phyloP scores from a whole-genome alignment of 2,113 vertebrate species.

The Vulpes vulpes region DNA sequence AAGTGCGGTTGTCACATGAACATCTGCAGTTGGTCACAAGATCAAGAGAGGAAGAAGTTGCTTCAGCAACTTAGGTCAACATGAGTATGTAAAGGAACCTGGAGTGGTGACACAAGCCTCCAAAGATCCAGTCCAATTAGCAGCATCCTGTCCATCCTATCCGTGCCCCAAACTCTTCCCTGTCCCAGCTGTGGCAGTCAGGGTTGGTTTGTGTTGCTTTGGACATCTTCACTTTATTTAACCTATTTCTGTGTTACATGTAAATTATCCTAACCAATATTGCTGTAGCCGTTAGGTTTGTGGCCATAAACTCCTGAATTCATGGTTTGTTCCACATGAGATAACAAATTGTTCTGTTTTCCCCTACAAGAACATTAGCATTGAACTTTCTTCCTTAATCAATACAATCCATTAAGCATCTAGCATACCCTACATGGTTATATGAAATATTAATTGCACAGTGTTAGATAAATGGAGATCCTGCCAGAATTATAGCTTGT shows the following conservation, averaged over 20 bases:
- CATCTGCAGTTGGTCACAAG: not conserved
- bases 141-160: not conserved
- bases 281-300: not conserved
- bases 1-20: not conserved
- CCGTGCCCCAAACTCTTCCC: not conserved
- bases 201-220: not conserved
- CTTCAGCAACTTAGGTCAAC: not conserved
- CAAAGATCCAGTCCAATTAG: not conserved
- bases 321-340: slow-evolving; percentile 25
- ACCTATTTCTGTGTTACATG: not conserved
- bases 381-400: slow-evolving; percentile 85
- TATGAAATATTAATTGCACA: slow-evolving; percentile 87
- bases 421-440: slow-evolving; percentile 72
- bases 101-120: not conserved
- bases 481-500: slow-evolving; percentile 39
- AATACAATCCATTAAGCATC: slow-evolving; percentile 84
- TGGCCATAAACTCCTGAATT: slow-evolving; percentile 58
- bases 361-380: slow-evolving; percentile 77
- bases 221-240: not conserved
- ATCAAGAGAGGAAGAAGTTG: not conserved
- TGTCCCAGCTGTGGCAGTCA: not conserved
- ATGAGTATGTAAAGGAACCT: not conserved
- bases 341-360: slow-evolving; percentile 74
- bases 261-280: slow-evolving; percentile 18
- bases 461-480: slow-evolving; percentile 81